Percentiles rank a stretch among this genome's conserved stretches.
Conservation (phyloP, 2,888 invertebrate species). For the Diaprepes abbreviatus region DNA sequence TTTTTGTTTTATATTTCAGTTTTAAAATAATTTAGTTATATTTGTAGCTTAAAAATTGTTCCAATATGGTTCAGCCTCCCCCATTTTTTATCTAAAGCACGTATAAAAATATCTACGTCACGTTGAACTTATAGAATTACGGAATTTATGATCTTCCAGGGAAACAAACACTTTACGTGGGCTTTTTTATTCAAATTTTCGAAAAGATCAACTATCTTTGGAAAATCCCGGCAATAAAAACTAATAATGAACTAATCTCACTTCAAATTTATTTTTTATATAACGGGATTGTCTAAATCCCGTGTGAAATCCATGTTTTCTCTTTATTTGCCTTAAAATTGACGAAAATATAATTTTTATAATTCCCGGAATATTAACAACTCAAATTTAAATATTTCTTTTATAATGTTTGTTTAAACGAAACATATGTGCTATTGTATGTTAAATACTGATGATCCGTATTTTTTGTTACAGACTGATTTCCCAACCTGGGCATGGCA, state of each 20-base stretch:
- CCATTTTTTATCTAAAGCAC: too few relatives aligned
- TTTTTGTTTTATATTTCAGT: too few relatives aligned
- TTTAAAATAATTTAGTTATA: too few relatives aligned
- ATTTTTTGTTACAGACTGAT: constrained; percentile 59
- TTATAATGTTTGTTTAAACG: background rate
- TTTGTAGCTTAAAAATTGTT: too few relatives aligned
- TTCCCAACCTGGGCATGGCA: constrained; percentile 63
- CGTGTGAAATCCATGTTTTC: background rate
- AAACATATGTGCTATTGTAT: background rate
- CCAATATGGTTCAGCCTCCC: too few relatives aligned
- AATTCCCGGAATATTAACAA: background rate
- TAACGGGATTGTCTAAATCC: background rate
- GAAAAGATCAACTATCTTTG: background rate
- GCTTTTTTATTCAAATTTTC: background rate
- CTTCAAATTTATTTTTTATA: background rate
- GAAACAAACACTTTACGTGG: too few relatives aligned
- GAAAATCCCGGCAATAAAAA: background rate
- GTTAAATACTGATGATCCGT: background rate
- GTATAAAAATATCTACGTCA: too few relatives aligned
- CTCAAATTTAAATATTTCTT: too few relatives aligned
- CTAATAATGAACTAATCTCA: too few relatives aligned
- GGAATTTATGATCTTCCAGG: too few relatives aligned
- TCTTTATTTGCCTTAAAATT: background rate
- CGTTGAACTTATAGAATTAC: too few relatives aligned
- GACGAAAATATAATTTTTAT: background rate